Conservation (phyloP, 2,888 invertebrate genomes). For the Drosophila acutilabella region DNA sequence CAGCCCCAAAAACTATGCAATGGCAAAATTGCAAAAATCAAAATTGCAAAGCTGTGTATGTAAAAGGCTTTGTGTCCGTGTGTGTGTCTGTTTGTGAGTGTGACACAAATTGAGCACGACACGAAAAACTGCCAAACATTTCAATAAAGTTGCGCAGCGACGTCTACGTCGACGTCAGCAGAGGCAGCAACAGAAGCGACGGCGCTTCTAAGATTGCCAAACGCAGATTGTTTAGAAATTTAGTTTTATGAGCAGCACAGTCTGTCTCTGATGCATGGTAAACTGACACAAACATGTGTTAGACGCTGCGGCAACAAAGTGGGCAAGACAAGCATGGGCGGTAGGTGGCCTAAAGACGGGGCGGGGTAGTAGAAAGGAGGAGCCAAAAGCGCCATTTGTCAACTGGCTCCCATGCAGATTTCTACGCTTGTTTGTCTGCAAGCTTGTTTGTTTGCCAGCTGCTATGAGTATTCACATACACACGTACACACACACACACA, state of each 20-base stretch:
- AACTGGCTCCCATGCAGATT: conserved; percentile 58
- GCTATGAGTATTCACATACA: conserved; percentile 16
- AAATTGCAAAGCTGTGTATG: conserved; percentile 63
- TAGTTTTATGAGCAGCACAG: conserved; percentile 71
- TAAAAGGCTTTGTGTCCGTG: conserved; percentile 33
- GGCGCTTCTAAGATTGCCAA: conserved; percentile 68
- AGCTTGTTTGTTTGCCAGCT: conserved; percentile 44
- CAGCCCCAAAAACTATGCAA: conserved; percentile 74
- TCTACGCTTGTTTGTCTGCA: conserved; percentile 58
- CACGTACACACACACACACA: neutral
- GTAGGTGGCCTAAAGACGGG: conserved; percentile 34
- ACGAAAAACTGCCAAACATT: conserved; percentile 79
- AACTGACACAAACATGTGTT: conserved; percentile 63
- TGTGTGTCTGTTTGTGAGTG: conserved; percentile 31
- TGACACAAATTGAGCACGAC: conserved; percentile 77
- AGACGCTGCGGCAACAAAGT: conserved; percentile 4
- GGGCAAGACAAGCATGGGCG: conserved; percentile 20
- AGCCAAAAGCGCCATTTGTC: conserved; percentile 73
- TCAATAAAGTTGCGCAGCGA: conserved; percentile 76
- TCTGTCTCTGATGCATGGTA: conserved; percentile 34
- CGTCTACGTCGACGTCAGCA: conserved; percentile 29
- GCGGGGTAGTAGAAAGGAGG: conserved; percentile 1
- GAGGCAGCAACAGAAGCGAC: conserved; percentile 24
- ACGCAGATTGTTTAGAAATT: conserved; percentile 80
- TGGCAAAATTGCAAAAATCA: conserved; percentile 72